These are phyloP conservation scores for Plumapathes pennacea DNA, from an alignment of 92 coral and sea anemone genomes.

Conservation along the genomic window DNA sequence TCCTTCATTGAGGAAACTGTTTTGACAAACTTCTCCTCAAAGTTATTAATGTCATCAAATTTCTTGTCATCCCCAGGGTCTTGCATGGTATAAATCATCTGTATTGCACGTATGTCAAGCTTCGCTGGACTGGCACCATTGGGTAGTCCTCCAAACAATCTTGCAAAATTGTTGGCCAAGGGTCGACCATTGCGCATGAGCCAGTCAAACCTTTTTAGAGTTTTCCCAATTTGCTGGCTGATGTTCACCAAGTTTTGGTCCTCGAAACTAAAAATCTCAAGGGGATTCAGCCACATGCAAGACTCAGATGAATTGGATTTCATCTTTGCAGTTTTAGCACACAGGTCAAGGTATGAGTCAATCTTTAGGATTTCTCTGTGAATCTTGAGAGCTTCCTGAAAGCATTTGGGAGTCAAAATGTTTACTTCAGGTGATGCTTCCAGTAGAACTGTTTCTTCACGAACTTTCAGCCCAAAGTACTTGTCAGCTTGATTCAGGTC, in stretches of 20 bases:
- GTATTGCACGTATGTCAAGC: too few species aligned
- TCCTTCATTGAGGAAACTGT: constrained; percentile 25
- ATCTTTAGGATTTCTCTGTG: constrained; percentile 36
- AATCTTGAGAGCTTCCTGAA: constrained; percentile 44
- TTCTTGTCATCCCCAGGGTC: constrained; percentile 33
- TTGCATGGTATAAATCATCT: constrained; percentile 35
- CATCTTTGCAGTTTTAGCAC: constrained; percentile 36
- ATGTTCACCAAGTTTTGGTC: constrained; percentile 30
- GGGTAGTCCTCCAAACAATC: constrained; percentile 57
- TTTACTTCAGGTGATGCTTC: constrained; percentile 39
- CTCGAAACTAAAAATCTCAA: constrained; percentile 54
- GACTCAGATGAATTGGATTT: constrained; percentile 20
- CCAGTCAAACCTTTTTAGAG: constrained; percentile 9
- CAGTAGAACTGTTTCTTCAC: constrained; percentile 55
- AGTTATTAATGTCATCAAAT: constrained; percentile 9
- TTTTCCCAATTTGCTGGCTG: constrained; percentile 25
- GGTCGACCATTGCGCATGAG: constrained; percentile 67
- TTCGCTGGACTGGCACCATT: not conserved
- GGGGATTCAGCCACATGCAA: constrained; percentile 57
- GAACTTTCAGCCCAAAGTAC: constrained; percentile 53
- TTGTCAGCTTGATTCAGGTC: constrained; percentile 65
- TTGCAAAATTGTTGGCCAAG: constrained; percentile 30
- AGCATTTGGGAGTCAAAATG: constrained; percentile 36
- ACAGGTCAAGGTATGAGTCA: constrained; percentile 48
- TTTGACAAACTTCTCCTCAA: constrained; percentile 66